Evolutionary conservation across 2,113 vertebrate genomes (phyloP).

Genomic region (Daubentonia madagascariensis): DNA sequence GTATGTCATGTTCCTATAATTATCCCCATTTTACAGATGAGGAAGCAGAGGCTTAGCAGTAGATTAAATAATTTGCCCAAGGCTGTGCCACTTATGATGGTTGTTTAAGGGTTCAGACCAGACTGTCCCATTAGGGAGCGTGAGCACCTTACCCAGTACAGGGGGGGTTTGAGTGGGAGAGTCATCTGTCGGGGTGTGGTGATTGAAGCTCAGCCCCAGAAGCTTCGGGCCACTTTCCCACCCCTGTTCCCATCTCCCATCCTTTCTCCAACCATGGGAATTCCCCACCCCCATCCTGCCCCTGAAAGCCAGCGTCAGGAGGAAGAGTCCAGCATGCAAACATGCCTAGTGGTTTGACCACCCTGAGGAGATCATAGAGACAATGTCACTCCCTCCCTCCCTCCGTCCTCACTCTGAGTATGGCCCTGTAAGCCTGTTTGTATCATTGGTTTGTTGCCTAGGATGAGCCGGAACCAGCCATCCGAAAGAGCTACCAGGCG

Average conservation of each 20-base stretch:
- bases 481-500: conserved; percentile 94
- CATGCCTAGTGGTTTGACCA: neutral
- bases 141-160: neutral
- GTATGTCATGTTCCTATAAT: accelerated
- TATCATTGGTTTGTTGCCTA: conserved; percentile 67
- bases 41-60: neutral
- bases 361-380: neutral
- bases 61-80: neutral
- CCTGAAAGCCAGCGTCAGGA: neutral
- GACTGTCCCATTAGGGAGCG: neutral
- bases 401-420: neutral
- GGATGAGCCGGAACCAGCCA: conserved; percentile 92
- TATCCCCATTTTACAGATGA: neutral
- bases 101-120: neutral
- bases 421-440: neutral
- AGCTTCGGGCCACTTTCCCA: neutral
- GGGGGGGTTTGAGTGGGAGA: neutral
- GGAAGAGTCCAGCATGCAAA: neutral
- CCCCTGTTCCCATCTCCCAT: neutral
- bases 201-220: neutral
- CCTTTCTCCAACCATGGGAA: neutral
- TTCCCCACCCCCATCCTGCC: neutral
- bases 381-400: neutral
- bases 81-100: neutral
- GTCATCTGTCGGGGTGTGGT: accelerated